Percentiles rank a stretch among this genome's conserved stretches.
phyloP scores from a whole-genome alignment of 1,140 invertebrate genomes.

The Bombus polaris region DNA sequence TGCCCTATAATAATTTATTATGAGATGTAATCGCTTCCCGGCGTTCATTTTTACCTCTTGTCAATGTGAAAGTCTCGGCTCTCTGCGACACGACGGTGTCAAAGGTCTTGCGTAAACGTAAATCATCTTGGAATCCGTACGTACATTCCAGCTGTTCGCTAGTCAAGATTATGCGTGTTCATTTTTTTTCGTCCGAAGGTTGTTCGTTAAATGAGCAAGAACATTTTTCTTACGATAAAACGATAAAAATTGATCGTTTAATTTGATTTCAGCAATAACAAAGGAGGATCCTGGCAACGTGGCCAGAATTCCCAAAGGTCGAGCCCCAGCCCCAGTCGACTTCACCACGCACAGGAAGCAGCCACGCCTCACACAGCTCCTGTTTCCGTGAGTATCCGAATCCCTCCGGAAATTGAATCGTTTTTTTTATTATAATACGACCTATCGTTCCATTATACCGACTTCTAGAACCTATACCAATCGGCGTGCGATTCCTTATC shows the following conservation, averaged over 20 bases:
- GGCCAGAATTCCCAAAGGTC: slow-evolving; percentile 76
- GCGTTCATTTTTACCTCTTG: slow-evolving; percentile 12
- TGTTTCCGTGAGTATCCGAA: slow-evolving; percentile 76
- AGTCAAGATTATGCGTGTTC: too few relatives aligned
- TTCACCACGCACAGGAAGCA: slow-evolving; percentile 71
- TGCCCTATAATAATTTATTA: slow-evolving; percentile 54
- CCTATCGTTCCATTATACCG: neutral
- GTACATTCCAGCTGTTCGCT: neutral
- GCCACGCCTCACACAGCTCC: slow-evolving; percentile 77
- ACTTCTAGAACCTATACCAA: neutral
- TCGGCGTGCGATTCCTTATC: neutral
- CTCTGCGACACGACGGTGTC: neutral
- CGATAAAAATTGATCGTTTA: neutral
- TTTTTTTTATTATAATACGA: neutral
- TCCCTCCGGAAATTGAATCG: slow-evolving; percentile 36
- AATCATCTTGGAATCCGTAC: neutral
- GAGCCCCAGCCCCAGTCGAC: slow-evolving; percentile 76
- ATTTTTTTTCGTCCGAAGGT: neutral
- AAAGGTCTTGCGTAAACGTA: neutral
- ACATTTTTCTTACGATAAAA: neutral
- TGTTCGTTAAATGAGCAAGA: too few relatives aligned
- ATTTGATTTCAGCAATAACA: slow-evolving; percentile 69
- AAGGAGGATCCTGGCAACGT: slow-evolving; percentile 72
- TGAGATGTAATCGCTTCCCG: slow-evolving; percentile 14
- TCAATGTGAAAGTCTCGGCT: slow-evolving; percentile 15